These are phyloP conservation scores for Nycticryphes semicollaris DNA, from an alignment of 2,113 vertebrate species.

Conservation along the genomic window DNA sequence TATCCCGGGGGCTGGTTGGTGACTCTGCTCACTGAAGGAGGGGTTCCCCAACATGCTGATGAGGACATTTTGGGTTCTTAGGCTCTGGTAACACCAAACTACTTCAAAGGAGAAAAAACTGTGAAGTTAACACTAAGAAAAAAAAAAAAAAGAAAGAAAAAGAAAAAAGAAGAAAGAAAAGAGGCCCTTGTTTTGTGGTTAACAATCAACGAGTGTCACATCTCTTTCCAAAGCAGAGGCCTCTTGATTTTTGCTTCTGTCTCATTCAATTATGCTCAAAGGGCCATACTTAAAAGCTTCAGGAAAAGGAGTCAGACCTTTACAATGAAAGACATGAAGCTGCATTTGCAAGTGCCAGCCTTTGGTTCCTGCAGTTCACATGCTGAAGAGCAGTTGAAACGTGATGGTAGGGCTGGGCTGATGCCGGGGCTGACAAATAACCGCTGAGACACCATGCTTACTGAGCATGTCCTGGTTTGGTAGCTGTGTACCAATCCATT, in stretches of 20 bases:
- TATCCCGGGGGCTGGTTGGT: neutral
- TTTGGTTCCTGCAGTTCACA: neutral
- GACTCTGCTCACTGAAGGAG: neutral
- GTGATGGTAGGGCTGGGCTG: neutral
- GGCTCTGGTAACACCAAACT: neutral
- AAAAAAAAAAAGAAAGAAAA: neutral
- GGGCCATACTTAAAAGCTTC: neutral
- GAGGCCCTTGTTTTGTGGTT: neutral
- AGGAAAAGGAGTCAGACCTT: constrained; percentile 22
- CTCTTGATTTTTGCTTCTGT: constrained; percentile 34
- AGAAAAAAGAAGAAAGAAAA: neutral
- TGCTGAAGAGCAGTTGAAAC: neutral
- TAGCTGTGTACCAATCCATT: neutral
- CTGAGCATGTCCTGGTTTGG: neutral
- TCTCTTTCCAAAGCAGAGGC: constrained; percentile 25
- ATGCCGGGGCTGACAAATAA: neutral
- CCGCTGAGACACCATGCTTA: neutral
- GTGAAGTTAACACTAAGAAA: neutral
- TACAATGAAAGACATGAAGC: neutral
- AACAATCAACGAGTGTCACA: neutral
- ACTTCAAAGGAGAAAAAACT: neutral
- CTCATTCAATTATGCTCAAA: constrained; percentile 44
- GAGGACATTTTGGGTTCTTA: neutral
- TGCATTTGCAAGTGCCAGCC: neutral
- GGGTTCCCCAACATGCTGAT: neutral